phyloP scores from a whole-genome alignment of 2,797 vertebrate genomes.

The Lagocephalus sceleratus region DNA sequence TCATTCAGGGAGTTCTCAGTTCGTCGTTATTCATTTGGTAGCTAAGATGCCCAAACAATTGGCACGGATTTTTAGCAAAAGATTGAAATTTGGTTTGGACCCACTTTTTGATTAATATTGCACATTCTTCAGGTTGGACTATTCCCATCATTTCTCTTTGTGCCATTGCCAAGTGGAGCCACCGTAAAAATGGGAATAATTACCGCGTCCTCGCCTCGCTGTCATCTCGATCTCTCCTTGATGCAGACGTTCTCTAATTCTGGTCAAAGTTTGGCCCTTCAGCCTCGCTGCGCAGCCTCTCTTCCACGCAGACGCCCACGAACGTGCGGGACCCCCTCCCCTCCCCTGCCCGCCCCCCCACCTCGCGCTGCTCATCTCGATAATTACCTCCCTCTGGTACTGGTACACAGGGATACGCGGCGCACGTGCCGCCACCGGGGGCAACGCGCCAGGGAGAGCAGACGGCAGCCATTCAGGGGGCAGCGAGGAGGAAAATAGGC shows the following conservation, averaged over 20 bases:
- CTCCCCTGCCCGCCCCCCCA: slow-evolving; percentile 44
- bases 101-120: too few species aligned
- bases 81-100: too few species aligned
- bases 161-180: slow-evolving; percentile 26
- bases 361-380: slow-evolving; percentile 58
- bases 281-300: slow-evolving; percentile 23
- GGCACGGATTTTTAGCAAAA: too few species aligned
- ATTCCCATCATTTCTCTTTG: too few species aligned
- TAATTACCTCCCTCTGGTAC: slow-evolving; percentile 77
- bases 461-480: slow-evolving; percentile 66
- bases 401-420: slow-evolving; percentile 49
- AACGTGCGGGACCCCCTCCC: slow-evolving; percentile 6
- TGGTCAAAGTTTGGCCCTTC: slow-evolving; percentile 24
- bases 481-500: slow-evolving; percentile 47
- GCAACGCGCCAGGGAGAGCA: slow-evolving; percentile 64
- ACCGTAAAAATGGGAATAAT: slow-evolving; percentile 50
- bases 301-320: slow-evolving; percentile 18
- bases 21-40: too few species aligned
- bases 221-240: slow-evolving; percentile 22
- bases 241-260: slow-evolving; percentile 38
- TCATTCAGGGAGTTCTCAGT: too few species aligned
- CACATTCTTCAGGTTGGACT: too few species aligned
- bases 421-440: slow-evolving; percentile 51
- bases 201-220: slow-evolving; percentile 34
- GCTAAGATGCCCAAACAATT: too few species aligned